phyloP scores from a whole-genome alignment of 2,113 vertebrate species.

The Parus major region DNA sequence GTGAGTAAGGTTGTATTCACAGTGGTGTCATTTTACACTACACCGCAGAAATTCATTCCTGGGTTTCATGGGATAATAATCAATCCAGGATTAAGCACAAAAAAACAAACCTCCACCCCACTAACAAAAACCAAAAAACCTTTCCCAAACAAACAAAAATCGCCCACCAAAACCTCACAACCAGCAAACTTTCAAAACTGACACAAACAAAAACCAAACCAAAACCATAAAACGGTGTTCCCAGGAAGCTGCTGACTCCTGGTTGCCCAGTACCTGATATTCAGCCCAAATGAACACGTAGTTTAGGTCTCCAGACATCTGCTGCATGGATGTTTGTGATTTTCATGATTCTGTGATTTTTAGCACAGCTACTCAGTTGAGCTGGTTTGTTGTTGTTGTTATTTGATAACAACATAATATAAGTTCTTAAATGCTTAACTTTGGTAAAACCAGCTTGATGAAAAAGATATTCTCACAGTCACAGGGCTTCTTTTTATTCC shows the following conservation, averaged over 20 bases:
- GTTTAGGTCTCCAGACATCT: not conserved
- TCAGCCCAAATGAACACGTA: not conserved
- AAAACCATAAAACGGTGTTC: not conserved
- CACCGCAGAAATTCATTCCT: fast-evolving
- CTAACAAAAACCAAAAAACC: not conserved
- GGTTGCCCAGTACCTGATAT: not conserved
- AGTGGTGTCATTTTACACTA: not conserved
- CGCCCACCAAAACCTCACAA: not conserved
- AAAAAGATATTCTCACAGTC: not conserved
- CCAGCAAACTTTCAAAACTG: not conserved
- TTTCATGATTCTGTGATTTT: not conserved
- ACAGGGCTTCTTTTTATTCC: not conserved
- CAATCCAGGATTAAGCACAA: not conserved
- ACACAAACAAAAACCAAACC: not conserved
- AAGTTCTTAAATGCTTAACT: not conserved
- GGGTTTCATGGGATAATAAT: not conserved
- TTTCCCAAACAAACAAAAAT: not conserved
- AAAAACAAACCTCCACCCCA: not conserved
- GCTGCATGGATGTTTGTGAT: not conserved
- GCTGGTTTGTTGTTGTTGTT: no score
- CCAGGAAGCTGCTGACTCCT: not conserved
- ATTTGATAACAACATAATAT: not conserved
- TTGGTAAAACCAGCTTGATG: not conserved
- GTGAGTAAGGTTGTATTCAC: not conserved
- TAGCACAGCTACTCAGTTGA: not conserved